Conservation (phyloP, 1,140 invertebrate species). For the Aphidius gifuensis region DNA sequence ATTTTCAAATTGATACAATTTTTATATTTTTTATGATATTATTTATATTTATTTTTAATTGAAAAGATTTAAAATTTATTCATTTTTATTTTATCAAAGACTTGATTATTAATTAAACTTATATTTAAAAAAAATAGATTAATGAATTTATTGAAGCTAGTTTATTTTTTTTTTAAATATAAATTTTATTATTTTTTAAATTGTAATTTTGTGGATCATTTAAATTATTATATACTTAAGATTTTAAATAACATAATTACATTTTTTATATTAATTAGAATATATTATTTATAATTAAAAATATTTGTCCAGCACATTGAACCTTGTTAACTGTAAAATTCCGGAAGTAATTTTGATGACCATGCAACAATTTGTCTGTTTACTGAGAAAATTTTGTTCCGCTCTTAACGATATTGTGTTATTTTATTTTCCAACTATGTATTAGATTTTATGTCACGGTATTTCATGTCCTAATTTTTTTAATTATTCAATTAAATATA, state of each 20-base stretch:
- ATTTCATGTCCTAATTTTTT: too few relatives aligned
- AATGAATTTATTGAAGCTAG: constrained; percentile 15
- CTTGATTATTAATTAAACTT: too few relatives aligned
- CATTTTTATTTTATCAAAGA: too few relatives aligned
- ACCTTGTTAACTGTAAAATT: constrained; percentile 43
- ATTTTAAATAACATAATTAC: too few relatives aligned
- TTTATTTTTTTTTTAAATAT: constrained; percentile 9
- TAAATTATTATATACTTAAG: too few relatives aligned
- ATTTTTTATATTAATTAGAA: too few relatives aligned
- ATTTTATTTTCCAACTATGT: neutral
- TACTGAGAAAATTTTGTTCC: constrained; percentile 44
- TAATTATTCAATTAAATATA: too few relatives aligned
- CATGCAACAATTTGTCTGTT: constrained; percentile 27
- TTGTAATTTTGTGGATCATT: too few relatives aligned
- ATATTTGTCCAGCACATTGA: constrained; percentile 20
- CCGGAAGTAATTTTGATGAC: constrained; percentile 33
- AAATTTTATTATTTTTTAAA: constrained; percentile 11
- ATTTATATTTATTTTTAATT: too few relatives aligned
- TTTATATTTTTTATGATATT: too few relatives aligned
- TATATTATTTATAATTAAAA: constrained; percentile 13
- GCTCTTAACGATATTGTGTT: constrained; percentile 27
- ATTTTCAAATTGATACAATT: too few relatives aligned
- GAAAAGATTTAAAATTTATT: too few relatives aligned
- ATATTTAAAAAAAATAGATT: neutral
- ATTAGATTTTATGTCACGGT: neutral